phyloP scores from a whole-genome alignment of 2,113 vertebrate genomes.

The Sinocyclocheilus rhinocerous region DNA sequence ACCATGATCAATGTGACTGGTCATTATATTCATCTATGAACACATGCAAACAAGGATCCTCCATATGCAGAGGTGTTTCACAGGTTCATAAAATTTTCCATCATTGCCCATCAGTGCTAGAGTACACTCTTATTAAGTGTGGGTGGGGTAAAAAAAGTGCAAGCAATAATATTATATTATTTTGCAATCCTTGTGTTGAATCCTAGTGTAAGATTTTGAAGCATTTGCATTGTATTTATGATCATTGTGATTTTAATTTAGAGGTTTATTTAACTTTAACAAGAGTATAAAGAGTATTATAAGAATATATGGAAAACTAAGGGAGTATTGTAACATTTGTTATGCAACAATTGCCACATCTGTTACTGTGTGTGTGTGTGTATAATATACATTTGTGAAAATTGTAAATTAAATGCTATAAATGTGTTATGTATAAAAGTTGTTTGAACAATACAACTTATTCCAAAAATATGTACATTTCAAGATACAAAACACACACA shows the following conservation, averaged over 20 bases:
- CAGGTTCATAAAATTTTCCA: background rate
- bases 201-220: background rate
- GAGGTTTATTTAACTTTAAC: background rate
- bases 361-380: no score
- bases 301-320: background rate
- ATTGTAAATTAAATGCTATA: no score
- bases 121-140: background rate
- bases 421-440: no score
- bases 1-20: background rate
- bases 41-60: background rate
- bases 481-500: no score
- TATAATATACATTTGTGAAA: no score
- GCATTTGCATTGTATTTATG: background rate
- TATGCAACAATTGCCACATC: no score
- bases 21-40: background rate
- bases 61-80: background rate
- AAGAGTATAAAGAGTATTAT: background rate
- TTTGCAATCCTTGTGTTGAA: background rate
- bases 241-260: background rate
- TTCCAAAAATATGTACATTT: no score
- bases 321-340: background rate
- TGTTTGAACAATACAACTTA: no score
- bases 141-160: background rate
- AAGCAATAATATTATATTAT: background rate
- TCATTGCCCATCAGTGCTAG: background rate